Evolutionary conservation across 2,797 vertebrate species (phyloP), one percentile per base, ranked within the genome.

Genomic region (Cirrhinus molitorella): DNA sequence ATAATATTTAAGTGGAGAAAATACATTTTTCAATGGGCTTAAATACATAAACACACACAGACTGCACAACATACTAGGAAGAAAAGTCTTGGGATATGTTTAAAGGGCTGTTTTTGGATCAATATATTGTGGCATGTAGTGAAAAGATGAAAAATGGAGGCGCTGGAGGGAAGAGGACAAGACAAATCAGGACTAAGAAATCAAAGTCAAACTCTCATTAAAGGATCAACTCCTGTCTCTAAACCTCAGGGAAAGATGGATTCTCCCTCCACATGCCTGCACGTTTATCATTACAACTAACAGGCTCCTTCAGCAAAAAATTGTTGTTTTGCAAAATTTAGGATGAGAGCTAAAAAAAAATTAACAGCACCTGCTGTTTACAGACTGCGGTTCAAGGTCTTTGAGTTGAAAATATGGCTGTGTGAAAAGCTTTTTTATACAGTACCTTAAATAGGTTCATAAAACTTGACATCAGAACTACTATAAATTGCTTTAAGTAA

Each of bases 161-260:
- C 7, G 11, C 53, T 57, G 51, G 43, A 59, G 23, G 37, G 19
- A 25, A 71, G 51, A 70, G 51, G 51, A 59, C 37, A 40, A 40
- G 34, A 57, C 31, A 80, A 70, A 71, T 71, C 66, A 57, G 23
- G 66, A 71, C 79, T 45, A 71, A 71, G 79, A 45, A 71, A 71
- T 59, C 66, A 80, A 70, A 68, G 51, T 80, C 79, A 80, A 80
- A 40, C 66, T 71, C 23, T 68, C 34, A 68, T 45, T 80, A 71
- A 59, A 71, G 51, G 17, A 70, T 80, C 51, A 70, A 57, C 17
- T 71, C 12, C 23, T 70, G 12, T 45, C 37, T 70, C 17, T 71
- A 80, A 80, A 47, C 53, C 53, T 11, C 19, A 16, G 37, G 40
- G 37, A 80, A 71, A 71, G 25, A 55, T 47, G 23, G 4, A 21